Evolutionary conservation across 1,140 invertebrate species (phyloP), one percentile per base, ranked within the genome.

Genomic region (Potamilus streckersoni): DNA sequence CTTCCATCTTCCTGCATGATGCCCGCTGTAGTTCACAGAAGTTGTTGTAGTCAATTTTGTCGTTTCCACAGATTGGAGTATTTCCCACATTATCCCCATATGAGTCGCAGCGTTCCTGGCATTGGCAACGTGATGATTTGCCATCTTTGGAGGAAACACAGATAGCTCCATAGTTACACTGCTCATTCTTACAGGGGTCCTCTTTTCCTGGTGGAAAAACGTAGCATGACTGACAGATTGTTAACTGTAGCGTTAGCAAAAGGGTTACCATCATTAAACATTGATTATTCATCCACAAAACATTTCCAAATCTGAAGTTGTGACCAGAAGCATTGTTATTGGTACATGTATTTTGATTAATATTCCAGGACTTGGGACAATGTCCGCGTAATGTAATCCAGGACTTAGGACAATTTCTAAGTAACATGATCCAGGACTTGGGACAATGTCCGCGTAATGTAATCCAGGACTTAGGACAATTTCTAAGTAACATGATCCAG

Each of bases 31-130:
- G 91, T 84, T 96, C 94, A 91, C 96, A 98, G 71, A 94, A 91
- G 84, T 94, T 95, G 17, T 92, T 92, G 89, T 97, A 97, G 71
- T 95, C 95, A 83, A 96, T 94, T 64, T 95, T 95, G 88, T 97
- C 95, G 59, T 94, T 93, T 69, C 95, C 95, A 89, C 96, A 97
- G 19, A 97, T 95, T 2, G 96, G 95, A 78, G 87, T 86, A 90
- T 95, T 94, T 63, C 93, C 94, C 63, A 93, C 91, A 89, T 94
- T 94, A 89, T 96, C 95, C 1, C 95, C 95, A 87, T 95, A 96
- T 89, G 94, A 87, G 92, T 94, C 93, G 89, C 95, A 96, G 60
- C 92, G 92, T 38, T 92, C 91, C 17, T 94, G 92, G 87, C 95
- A 96, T 83, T 94, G 92, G 87, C 95, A 96, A 62, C 89, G 92